A percentile compares a stretch with the other conserved stretches of the same genome.
Evolutionary conservation across 2,113 vertebrate species (phyloP).

Genomic region (Oriolus oriolus): DNA sequence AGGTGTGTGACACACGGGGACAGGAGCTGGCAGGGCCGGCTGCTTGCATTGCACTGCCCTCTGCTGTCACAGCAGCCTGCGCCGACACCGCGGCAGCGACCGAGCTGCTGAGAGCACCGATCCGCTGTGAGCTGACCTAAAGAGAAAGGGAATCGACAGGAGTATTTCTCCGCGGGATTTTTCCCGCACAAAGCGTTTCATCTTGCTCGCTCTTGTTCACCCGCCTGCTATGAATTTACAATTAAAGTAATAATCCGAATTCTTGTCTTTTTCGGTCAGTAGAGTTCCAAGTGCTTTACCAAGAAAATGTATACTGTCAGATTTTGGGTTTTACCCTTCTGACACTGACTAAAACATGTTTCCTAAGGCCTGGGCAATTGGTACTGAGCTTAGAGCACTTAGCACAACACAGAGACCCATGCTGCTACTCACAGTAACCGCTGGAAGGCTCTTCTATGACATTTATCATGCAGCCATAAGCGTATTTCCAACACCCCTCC

Average conservation of each 20-base stretch:
- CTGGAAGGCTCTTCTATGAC: not conserved
- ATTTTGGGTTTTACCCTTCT: not conserved
- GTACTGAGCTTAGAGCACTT: not conserved
- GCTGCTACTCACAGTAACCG: not conserved
- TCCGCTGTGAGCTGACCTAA: rapidly evolving
- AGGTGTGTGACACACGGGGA: not conserved
- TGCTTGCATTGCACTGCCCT: constrained; percentile 30
- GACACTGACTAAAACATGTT: not conserved
- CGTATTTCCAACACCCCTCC: not conserved
- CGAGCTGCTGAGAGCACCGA: rapidly evolving
- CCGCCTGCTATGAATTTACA: not conserved
- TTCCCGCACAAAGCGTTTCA: not conserved
- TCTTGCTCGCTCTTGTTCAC: not conserved
- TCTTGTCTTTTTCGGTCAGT: not conserved
- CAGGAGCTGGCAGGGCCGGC: not conserved
- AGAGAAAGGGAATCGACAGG: rapidly evolving
- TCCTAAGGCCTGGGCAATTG: not conserved
- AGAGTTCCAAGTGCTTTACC: not conserved
- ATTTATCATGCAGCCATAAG: too few relatives aligned
- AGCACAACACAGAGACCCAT: rapidly evolving
- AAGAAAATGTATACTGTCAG: rapidly evolving
- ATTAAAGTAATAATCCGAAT: not conserved
- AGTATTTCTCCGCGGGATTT: not conserved
- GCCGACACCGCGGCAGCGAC: not conserved
- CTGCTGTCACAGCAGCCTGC: not conserved